phyloP scores from a whole-genome alignment of 2,888 invertebrate genomes.

The Cryptus armator region DNA sequence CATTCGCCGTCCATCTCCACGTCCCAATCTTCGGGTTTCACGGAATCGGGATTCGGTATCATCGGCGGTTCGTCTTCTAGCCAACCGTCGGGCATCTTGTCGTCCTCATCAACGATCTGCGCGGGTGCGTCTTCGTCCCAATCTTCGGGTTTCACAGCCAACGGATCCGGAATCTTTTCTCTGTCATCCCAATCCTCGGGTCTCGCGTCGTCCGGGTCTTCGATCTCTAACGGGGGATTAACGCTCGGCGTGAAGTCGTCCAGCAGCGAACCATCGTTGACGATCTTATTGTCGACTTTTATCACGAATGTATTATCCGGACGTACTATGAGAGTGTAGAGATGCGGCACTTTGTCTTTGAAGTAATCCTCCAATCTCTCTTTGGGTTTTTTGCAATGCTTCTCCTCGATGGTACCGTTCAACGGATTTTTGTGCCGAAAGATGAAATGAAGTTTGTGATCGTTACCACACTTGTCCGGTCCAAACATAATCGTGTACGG shows the following conservation, averaged over 20 bases:
- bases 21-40: conserved; percentile 98
- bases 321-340: conserved; percentile 92
- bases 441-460: conserved; percentile 95
- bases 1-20: conserved; percentile 99
- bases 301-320: conserved; percentile 94
- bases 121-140: conserved; percentile 98
- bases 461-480: conserved; percentile 99
- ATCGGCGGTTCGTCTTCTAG: conserved; percentile 95
- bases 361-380: conserved; percentile 94
- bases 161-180: conserved; percentile 95
- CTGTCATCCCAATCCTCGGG: conserved; percentile 99
- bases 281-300: conserved; percentile 93
- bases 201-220: conserved; percentile 94
- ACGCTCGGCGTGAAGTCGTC: conserved; percentile 97
- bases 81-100: conserved; percentile 96
- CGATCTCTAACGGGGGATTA: conserved; percentile 97
- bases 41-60: conserved; percentile 94
- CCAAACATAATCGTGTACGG: conserved; percentile 99
- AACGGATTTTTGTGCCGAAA: conserved; percentile 97
- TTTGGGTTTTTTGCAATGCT: conserved; percentile 97
- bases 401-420: conserved; percentile 96
- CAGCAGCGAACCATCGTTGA: conserved; percentile 94
- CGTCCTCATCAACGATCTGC: conserved; percentile 94
- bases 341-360: conserved; percentile 96
- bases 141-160: conserved; percentile 96